Conservation (phyloP, 2,113 vertebrate species). For the Fulica atra region DNA sequence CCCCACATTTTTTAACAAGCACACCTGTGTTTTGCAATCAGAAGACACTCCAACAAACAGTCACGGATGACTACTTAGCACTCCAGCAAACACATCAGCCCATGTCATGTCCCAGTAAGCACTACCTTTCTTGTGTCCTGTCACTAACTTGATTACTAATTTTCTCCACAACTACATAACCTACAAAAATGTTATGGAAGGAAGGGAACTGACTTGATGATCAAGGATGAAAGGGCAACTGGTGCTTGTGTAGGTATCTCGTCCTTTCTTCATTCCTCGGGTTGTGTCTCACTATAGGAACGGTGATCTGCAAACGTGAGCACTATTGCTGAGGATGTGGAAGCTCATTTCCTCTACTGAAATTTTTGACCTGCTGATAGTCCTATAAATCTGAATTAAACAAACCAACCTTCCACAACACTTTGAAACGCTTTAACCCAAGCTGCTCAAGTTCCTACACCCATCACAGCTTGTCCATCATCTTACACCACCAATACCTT, state of each 20-base stretch:
- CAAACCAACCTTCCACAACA: background rate
- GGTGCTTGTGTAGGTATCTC: background rate
- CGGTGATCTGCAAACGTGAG: background rate
- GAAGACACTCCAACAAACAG: background rate
- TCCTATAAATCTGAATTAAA: background rate
- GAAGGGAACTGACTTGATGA: background rate
- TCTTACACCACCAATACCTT: background rate
- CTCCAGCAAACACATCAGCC: rapidly evolving
- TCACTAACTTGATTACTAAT: background rate
- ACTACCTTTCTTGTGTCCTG: background rate
- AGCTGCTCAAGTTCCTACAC: background rate
- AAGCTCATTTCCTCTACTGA: background rate
- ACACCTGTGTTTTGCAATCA: background rate
- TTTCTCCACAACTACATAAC: background rate
- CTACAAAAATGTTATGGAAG: background rate
- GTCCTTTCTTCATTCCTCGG: background rate
- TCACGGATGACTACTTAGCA: background rate
- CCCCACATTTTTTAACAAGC: background rate
- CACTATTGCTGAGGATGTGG: background rate
- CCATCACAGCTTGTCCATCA: background rate
- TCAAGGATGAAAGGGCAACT: background rate
- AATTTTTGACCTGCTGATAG: background rate
- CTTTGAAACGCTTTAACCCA: background rate
- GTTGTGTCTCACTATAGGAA: background rate
- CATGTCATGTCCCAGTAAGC: rapidly evolving